Conservation (phyloP, 2,113 vertebrate species). For the Trematocara stigmaticum region DNA sequence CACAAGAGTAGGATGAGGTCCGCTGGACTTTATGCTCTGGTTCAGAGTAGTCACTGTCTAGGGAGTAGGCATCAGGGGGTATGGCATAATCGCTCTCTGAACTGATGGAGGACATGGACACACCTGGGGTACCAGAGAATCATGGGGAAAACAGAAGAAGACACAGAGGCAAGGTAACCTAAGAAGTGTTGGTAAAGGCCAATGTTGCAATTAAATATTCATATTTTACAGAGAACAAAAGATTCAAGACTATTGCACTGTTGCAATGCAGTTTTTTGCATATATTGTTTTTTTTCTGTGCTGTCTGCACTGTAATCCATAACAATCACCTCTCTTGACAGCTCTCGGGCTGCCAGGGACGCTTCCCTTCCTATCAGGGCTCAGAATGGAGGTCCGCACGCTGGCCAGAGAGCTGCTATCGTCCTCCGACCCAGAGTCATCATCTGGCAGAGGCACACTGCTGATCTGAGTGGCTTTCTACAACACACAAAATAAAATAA, state of each 20-base stretch:
- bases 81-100: slow-evolving; percentile 90
- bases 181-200: neutral
- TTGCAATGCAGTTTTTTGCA: neutral
- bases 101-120: slow-evolving; percentile 88
- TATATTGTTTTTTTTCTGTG: neutral
- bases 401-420: slow-evolving; percentile 85
- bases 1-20: slow-evolving; percentile 86
- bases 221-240: neutral
- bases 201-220: neutral
- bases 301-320: neutral
- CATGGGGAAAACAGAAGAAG: neutral
- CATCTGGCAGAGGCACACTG: slow-evolving; percentile 81
- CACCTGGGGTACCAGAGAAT: slow-evolving; percentile 61
- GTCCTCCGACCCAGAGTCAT: slow-evolving; percentile 86
- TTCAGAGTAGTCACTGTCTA: slow-evolving; percentile 86
- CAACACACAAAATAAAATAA: neutral
- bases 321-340: slow-evolving; percentile 78
- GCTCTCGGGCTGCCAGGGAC: slow-evolving; percentile 83
- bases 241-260: neutral
- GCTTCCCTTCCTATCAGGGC: slow-evolving; percentile 76
- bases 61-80: slow-evolving; percentile 84
- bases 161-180: neutral
- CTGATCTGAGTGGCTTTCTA: slow-evolving; percentile 90
- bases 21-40: slow-evolving; percentile 87
- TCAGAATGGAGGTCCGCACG: slow-evolving; percentile 77